Evolutionary conservation across 2,888 invertebrate species (phyloP), one percentile per base, ranked within the genome.

Genomic region (Ernsta delagoae): DNA sequence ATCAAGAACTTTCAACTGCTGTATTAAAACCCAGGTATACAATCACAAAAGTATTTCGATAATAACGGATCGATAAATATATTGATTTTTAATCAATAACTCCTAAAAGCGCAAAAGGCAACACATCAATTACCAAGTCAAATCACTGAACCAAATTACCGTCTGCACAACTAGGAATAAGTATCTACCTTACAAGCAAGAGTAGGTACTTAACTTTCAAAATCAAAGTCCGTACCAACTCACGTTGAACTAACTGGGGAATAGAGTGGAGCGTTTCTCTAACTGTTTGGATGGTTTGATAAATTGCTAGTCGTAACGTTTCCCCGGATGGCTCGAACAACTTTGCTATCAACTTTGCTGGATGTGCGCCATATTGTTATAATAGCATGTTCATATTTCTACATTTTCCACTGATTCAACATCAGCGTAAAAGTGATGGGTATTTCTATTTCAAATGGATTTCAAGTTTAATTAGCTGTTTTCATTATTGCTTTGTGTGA

Each of bases 181-280:
- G 16, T 16, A 16, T 16, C 16, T 16, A 16, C 16, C 16, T 16
- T 16, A 16, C 16, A 16, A 16, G 16, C 0, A 16, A 16, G 0
- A 16, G 31, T 2, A 4, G 4, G 56, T 39, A 39, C 39, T 5
- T 43, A 64, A 64, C 56, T n/a, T 56, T n/a, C 56, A 36, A 36
- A 64, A 64, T 43, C 54, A 45, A 64, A 64, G n/a, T 5, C 54
- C 16, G 24, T 9, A 53, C 53, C 24, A 3, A 53, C 53, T 53
- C 53, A 24, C 24, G 8, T 48, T 9, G 24, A 9, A 53, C 9
- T 53, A 24, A 53, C 53, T 4, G 24, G 53, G 53, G 53, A 53
- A 7, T 1, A 12, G 24, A 53, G 24, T 53, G 9, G 24, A 53
- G 53, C 24, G 53, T 53, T 53, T 5, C 53, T 53, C 24, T 24